Evolutionary conservation across 2,888 invertebrate species (phyloP), one percentile per base, ranked within the genome.

Genomic region (Parapristionchus giblindavisi): DNA sequence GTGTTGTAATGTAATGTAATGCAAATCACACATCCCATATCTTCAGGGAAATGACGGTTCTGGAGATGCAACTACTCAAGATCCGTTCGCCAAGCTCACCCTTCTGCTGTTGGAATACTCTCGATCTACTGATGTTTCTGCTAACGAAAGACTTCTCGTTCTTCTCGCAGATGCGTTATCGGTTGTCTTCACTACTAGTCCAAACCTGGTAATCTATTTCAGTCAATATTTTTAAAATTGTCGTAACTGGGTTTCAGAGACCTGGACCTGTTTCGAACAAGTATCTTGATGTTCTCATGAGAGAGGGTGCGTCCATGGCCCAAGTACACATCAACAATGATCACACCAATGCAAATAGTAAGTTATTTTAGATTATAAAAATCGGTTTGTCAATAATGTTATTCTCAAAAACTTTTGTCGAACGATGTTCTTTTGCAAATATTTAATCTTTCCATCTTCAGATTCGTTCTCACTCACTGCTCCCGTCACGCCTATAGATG

Each of bases 31-130:
- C n/a, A n/a, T n/a, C n/a, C n/a, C n/a, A n/a, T n/a, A n/a, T 27
- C 43, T 40, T 11, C 40, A 63, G 63, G 40, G 63, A 63, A 24
- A 38, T 24, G 63, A 63, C 34, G 63, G 63, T 27, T 63, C 63
- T 40, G 63, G 63, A 6, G 63, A 40, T 27, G 63, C 27, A 4
- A 21, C 40, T 11, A 34, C 40, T 2, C 38, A 40, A 1, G 36
- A 63, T 27, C 63, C 63, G 1, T 40, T 63, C 21, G 11, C 4
- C n/a, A 40, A 21, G 0, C 63, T 63, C 24, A 43, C 38, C 24
- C 17, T 40, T 2, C 63, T 63, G n/a, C 63, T 63, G 5, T 0
- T 63, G 27, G 40, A 63, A 8, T 24, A 38, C 27, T 11, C 21
- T 40, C 63, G 63, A 8, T 38, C 27, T 17, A 4, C 14, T 3